Conservation (phyloP, 2,888 invertebrate genomes). For the Pristionchus mayeri region DNA sequence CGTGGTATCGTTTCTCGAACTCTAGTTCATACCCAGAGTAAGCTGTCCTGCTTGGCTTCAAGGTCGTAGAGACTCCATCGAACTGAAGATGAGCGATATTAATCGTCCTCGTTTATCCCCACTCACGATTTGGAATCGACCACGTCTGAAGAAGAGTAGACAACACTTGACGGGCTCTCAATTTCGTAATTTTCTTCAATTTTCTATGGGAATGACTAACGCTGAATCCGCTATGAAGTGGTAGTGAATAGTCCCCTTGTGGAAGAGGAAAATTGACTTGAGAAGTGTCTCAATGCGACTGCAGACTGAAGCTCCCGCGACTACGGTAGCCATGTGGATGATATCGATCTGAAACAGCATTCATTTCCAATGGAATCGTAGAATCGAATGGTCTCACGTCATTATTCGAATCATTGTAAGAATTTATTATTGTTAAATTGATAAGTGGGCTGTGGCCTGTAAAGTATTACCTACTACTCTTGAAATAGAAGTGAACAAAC, state of each 20-base stretch:
- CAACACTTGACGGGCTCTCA: not conserved
- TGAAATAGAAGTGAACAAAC: too few relatives aligned
- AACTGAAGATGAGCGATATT: not conserved
- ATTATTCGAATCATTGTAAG: not conserved
- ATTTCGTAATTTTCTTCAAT: not conserved
- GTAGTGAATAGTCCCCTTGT: conserved; percentile 10
- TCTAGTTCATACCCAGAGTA: conserved; percentile 15
- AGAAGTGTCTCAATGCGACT: conserved; percentile 22
- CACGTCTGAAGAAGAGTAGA: conserved; percentile 12
- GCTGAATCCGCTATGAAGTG: conserved; percentile 11
- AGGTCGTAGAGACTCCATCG: conserved; percentile 23
- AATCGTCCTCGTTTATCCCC: not conserved
- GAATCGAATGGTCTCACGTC: not conserved
- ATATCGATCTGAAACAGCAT: not conserved
- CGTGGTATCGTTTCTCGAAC: too few relatives aligned
- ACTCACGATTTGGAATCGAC: conserved; percentile 14
- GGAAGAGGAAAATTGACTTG: conserved; percentile 13
- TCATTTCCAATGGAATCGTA: not conserved
- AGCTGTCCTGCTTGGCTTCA: not conserved
- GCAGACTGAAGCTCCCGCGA: not conserved
- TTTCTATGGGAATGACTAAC: not conserved
- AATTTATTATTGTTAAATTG: not conserved
- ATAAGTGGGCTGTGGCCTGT: too few relatives aligned
- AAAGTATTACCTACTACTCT: too few relatives aligned
- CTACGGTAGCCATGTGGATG: conserved; percentile 25